Percentiles rank a stretch among this genome's conserved stretches.
Conservation (phyloP, 2,113 vertebrate genomes). For the Hydropotes inermis region DNA sequence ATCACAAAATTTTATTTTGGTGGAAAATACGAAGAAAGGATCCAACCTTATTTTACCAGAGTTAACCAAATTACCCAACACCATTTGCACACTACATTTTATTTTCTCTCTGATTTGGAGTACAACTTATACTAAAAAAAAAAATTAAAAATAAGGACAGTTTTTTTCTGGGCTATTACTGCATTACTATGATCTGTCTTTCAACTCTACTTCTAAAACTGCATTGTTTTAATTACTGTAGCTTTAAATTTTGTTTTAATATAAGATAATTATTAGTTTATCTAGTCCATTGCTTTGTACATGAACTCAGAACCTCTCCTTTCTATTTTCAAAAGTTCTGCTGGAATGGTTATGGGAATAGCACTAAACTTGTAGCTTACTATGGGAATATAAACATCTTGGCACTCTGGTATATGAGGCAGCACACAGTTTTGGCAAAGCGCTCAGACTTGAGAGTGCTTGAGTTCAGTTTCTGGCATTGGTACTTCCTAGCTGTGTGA, state of each 20-base stretch:
- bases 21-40: neutral
- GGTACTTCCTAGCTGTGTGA: neutral
- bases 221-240: neutral
- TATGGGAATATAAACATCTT: neutral
- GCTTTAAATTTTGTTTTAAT: neutral
- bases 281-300: neutral
- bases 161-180: conserved; percentile 1
- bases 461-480: neutral
- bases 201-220: neutral
- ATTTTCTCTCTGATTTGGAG: neutral
- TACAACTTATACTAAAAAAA: neutral
- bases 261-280: neutral
- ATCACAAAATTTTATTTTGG: conserved; percentile 1
- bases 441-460: neutral
- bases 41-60: neutral
- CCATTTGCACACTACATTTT: neutral
- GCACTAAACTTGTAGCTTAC: neutral
- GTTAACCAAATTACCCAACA: neutral
- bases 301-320: neutral
- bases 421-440: neutral
- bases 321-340: neutral
- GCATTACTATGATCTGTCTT: neutral
- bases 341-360: neutral
- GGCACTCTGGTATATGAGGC: neutral
- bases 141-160: neutral